Percentiles rank a stretch among this genome's conserved stretches.
These are phyloP conservation scores for Temnopleurus reevesii DNA, from an alignment of 53 echinoderm and acorn worm species.

Conservation along the genomic window DNA sequence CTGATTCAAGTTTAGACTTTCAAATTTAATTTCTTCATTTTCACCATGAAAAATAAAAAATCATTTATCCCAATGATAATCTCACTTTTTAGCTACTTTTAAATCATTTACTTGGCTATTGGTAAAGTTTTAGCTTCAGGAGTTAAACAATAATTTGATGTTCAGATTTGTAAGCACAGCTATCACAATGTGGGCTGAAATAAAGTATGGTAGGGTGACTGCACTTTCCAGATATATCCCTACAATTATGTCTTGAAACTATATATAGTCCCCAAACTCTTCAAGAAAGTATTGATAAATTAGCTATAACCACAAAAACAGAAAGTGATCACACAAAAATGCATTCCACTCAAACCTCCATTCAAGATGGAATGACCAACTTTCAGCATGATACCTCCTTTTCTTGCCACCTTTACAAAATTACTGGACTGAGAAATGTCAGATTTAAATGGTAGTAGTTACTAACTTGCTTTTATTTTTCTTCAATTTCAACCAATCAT, in stretches of 20 bases:
- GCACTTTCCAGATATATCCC: neutral
- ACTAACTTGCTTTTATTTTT: neutral
- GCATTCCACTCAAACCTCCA: neutral
- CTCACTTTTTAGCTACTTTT: neutral
- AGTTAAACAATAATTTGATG: no score
- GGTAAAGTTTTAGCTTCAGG: no score
- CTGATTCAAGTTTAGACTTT: no score
- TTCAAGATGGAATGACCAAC: neutral
- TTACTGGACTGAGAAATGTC: neutral
- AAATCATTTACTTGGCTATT: neutral
- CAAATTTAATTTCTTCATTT: no score
- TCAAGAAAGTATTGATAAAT: neutral
- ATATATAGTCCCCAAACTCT: neutral
- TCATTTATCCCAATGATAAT: neutral
- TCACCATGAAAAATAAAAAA: neutral
- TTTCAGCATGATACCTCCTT: neutral
- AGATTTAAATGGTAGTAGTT: neutral
- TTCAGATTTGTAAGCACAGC: neutral
- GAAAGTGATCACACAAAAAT: neutral
- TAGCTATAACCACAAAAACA: constrained; percentile 7
- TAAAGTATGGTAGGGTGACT: neutral
- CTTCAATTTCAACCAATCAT: neutral
- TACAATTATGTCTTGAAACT: neutral
- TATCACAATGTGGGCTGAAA: neutral
- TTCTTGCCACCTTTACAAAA: neutral